Evolutionary conservation across 92 coral and sea anemone species (phyloP).

Genomic region (Phenganax marumi): DNA sequence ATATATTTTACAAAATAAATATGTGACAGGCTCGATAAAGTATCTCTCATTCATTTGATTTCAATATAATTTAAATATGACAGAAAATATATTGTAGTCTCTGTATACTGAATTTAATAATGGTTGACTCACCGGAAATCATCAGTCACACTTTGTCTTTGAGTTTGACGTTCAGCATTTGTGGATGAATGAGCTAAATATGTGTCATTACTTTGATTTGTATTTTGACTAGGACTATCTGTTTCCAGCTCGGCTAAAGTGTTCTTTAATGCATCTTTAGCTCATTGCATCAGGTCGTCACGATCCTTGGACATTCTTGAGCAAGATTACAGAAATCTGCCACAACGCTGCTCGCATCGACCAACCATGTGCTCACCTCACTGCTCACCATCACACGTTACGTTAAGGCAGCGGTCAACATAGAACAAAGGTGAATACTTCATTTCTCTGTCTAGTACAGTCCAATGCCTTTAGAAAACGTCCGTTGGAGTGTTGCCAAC

Average conservation of each 20-base stretch:
- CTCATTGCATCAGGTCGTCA: slow-evolving; percentile 14
- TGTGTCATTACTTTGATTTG: background rate
- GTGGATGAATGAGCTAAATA: background rate
- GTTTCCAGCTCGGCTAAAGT: slow-evolving; percentile 17
- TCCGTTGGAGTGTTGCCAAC: too few relatives aligned
- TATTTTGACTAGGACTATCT: background rate
- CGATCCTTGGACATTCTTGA: slow-evolving; percentile 24
- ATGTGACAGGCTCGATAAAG: too few relatives aligned
- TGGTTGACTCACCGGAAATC: background rate
- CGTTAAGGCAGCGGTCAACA: background rate
- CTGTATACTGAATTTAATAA: background rate
- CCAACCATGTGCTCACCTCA: background rate
- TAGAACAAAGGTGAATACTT: background rate
- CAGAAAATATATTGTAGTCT: too few relatives aligned
- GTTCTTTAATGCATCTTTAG: slow-evolving; percentile 11
- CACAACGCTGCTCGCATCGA: background rate
- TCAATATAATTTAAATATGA: too few relatives aligned
- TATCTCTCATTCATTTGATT: too few relatives aligned
- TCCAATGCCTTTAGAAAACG: too few relatives aligned
- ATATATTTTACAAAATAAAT: too few relatives aligned
- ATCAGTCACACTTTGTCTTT: slow-evolving; percentile 2
- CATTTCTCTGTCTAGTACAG: too few relatives aligned
- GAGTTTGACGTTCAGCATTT: background rate
- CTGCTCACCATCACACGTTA: background rate
- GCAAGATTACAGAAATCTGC: background rate